phyloP scores from a whole-genome alignment of 1,140 invertebrate genomes.

The Radopholus similis region DNA sequence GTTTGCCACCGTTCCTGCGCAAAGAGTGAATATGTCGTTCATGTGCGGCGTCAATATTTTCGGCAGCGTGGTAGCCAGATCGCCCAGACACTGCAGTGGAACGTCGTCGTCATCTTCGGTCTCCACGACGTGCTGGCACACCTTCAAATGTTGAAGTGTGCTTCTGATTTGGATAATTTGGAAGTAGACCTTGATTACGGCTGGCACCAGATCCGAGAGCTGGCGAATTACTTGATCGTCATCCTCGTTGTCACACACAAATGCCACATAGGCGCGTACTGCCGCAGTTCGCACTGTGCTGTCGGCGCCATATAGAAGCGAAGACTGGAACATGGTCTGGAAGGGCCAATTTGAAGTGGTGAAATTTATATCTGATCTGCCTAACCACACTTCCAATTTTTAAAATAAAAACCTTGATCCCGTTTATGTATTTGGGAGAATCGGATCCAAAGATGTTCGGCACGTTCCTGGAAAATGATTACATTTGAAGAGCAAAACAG shows the following conservation, averaged over 20 bases:
- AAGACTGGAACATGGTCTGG: slow-evolving; percentile 40
- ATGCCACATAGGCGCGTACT: slow-evolving; percentile 70
- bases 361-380: slow-evolving; percentile 66
- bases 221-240: slow-evolving; percentile 79
- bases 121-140: slow-evolving; percentile 61
- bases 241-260: slow-evolving; percentile 84
- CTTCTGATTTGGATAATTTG: slow-evolving; percentile 53
- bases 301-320: slow-evolving; percentile 32
- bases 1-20: slow-evolving; percentile 69
- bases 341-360: no score
- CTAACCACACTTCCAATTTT: slow-evolving; percentile 67
- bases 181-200: slow-evolving; percentile 72
- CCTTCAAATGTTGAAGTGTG: no score
- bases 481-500: background rate
- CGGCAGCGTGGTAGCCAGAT: slow-evolving; percentile 84
- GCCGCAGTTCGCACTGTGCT: slow-evolving; percentile 61
- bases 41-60: slow-evolving; percentile 84
- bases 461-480: slow-evolving; percentile 69
- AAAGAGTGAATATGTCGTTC: slow-evolving; percentile 80
- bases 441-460: slow-evolving; percentile 94
- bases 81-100: slow-evolving; percentile 83
- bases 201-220: slow-evolving; percentile 77
- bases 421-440: slow-evolving; percentile 80
- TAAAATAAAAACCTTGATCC: slow-evolving; percentile 68
- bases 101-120: slow-evolving; percentile 73